These are phyloP conservation scores for Drosophila sp. DNA, from an alignment of 1,140 invertebrate species.

Conservation along the genomic window DNA sequence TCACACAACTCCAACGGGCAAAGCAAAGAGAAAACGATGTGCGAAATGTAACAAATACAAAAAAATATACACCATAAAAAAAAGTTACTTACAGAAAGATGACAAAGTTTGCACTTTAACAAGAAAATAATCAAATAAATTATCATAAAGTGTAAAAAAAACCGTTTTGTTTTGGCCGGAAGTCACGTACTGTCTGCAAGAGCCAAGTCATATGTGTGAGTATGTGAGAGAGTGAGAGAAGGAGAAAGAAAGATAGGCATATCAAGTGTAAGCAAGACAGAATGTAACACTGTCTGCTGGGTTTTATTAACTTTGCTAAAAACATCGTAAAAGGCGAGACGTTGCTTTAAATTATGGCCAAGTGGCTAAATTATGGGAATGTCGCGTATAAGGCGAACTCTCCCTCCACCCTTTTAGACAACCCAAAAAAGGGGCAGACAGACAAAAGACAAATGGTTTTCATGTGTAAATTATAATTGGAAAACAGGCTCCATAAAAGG, in stretches of 20 bases:
- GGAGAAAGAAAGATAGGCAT: background rate
- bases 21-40: conserved; percentile 23
- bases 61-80: background rate
- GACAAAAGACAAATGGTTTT: conserved; percentile 71
- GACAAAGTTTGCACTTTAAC: conserved; percentile 82
- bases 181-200: conserved; percentile 80
- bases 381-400: conserved; percentile 58
- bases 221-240: background rate
- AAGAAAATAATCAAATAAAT: conserved; percentile 83
- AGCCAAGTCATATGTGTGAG: conserved; percentile 34
- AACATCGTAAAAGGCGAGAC: conserved; percentile 23
- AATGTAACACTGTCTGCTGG: conserved; percentile 9
- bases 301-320: conserved; percentile 54
- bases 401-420: background rate
- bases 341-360: conserved; percentile 75
- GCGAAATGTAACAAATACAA: conserved; percentile 28
- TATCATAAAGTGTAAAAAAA: conserved; percentile 75
- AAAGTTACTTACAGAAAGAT: conserved; percentile 35
- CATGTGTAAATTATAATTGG: conserved; percentile 81
- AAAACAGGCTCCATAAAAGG: conserved; percentile 47
- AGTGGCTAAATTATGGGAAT: conserved; percentile 80
- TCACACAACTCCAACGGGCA: conserved; percentile 9
- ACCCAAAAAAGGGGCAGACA: conserved; percentile 31
- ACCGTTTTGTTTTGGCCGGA: conserved; percentile 82
- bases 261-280: background rate